Base-by-base conservation (phyloP, 2,888 invertebrate species). In the Mesochorus sp. region DNA sequence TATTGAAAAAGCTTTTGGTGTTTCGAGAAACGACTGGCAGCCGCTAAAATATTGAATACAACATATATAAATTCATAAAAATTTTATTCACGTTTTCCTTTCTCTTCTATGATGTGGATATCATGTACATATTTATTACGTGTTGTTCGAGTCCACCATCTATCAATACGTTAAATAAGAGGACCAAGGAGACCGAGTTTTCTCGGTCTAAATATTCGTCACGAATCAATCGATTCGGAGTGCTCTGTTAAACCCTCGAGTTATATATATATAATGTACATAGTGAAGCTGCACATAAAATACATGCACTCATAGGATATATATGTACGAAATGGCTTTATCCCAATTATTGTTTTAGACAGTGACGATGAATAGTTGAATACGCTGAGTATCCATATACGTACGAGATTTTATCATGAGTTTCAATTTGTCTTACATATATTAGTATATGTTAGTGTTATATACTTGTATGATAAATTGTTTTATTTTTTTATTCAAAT, bases 21-120 rank as follows among this genome's bases (percentile, higher is more conserved):
- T 14, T 37, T 47, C 19, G 47, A 47, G 34, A 17, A 64, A 24
- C 10, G 12, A 37, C 24, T 51, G 49, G 14, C 6, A 39, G 1
- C 26, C 10, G 12, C n/a, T 10, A 28, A 24, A 17, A 34, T 6
- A 39, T 47, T 26, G 59, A 31, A 53, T 55, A 28, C 53, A 53
- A 28, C 24, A 31, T n/a, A n/a, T n/a, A n/a, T 14, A 64, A 55
- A 67, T 61, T 76, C 47, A 76, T 72, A 47, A 61, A 72, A 67
- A 66, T 72, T 66, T 76, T 55, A 64, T 72, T 42, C 26, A 21
- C 37, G 42, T 21, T 53, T 14, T 14, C 8, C n/a, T 24, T 31
- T 59, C 26, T 24, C 14, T 42, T 39, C 2, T n/a, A 26, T 3
- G n/a, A 57, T 4, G 6, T 53, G 4, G 10, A 68, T 47, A 39